Base-by-base conservation (phyloP, 2,888 invertebrate species). In the Chrysolina haemoptera region DNA sequence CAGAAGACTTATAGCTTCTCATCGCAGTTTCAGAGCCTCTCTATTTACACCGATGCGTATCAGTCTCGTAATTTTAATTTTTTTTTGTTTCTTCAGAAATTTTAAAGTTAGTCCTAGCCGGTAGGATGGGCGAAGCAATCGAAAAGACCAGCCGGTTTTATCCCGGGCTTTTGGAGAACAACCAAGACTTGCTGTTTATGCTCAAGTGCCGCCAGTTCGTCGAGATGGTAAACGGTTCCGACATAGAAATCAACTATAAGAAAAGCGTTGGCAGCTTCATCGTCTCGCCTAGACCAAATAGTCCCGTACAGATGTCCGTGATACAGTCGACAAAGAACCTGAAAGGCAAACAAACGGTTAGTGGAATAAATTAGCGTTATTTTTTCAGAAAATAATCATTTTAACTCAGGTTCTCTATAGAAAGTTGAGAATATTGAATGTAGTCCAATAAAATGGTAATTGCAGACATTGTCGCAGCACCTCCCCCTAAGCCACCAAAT, bases 201-300 rank as follows among this genome's bases (percentile, higher is more conserved):
- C 92, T 99, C 85, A 98, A 98, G 89, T 98, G 98, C 87, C 94
- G 99, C 77, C 98, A 99, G 90, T 99, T 99, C 90, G 96, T 99
- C 50, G 99, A 99, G 90, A 98, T 98, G 97, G 75, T 99, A 80
- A 96, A 96, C 88, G 97, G 97, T 73, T 93, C 95, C 70, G 96
- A 97, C 88, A 91, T 93, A 62, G 95, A 93, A 88, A 92, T 91
- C 68, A 85, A 86, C 74, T 84, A 87, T 66, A 86, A 86, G 67
- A 87, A 88, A 73, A 83, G 80, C 78, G 43, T 11, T 6, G 50
- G 48, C 12, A 82, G 35, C 20, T n/a, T 68, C 27, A 46, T 68
- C n/a, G 69, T 83, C 75, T 82, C 86, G 64, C 83, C 86, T 68
- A 78, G 86, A 78, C 88, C 89, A 85, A 90, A 83, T 88, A 91